Base-by-base conservation (phyloP, 2,888 invertebrate species). In the Polydrusus cervinus region DNA sequence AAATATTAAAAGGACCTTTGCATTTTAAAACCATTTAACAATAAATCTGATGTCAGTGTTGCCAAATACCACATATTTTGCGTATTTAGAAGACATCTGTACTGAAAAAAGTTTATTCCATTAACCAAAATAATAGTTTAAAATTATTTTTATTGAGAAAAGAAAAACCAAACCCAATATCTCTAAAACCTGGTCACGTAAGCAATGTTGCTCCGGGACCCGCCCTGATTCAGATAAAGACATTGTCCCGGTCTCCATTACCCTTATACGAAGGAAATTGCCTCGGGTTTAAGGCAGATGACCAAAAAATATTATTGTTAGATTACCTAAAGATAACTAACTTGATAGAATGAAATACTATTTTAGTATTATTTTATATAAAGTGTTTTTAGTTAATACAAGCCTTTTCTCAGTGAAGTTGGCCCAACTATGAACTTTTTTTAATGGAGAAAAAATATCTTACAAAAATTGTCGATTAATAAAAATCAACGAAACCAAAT, bases 211-310 rank as follows among this genome's bases (percentile, higher is more conserved):
- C 80, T 81, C 80, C 80, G 78, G 78, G 78, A 80, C 74, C 79
- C 76, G 74, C 79, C 79, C 79, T 78, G 78, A 75, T 69, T 78
- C 78, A 82, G 83, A 85, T 85, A 84, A 84, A 84, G 83, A 83
- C 83, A 82, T 83, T 80, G 82, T 81, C 81, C 78, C 79, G 81
- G 83, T 84, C 82, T 71, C 81, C 82, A 82, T 85, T 84, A 84
- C 82, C 81, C 83, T 71, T 80, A 81, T 83, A 83, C 79, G 75
- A 75, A 79, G 81, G 80, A 84, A 84, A 84, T 84, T 84, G 84
- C 83, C 78, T 81, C 75, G 43, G 76, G 78, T 78, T 79, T 78
- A 3, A 51, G 20, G 47, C 20, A 30, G 14, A 49, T 1, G 49
- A 47, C 49, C 45, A 65, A 65, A 65, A 64, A 65, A 65, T 65